phyloP scores from a whole-genome alignment of 2,113 vertebrate genomes.

The Tringa solitaria region DNA sequence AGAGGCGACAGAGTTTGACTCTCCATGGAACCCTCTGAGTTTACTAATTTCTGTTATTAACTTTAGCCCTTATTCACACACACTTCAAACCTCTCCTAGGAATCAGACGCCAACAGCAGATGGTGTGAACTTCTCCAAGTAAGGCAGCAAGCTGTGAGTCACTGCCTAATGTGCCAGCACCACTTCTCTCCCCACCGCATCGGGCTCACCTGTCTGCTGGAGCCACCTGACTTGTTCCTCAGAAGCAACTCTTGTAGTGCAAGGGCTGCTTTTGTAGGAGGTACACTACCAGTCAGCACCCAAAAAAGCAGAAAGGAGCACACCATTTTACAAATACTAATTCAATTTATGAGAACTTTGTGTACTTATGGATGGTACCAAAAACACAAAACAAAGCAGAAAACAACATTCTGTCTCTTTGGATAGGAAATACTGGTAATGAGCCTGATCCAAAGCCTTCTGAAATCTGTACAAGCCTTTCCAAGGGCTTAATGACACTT shows the following conservation, averaged over 20 bases:
- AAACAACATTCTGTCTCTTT: not conserved
- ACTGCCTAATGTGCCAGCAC: not conserved
- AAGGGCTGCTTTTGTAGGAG: not conserved
- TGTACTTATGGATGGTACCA: not conserved
- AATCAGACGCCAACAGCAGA: not conserved
- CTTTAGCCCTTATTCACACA: not conserved
- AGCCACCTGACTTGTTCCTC: not conserved
- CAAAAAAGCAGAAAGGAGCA: not conserved
- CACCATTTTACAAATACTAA: not conserved
- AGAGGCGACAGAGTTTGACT: not conserved
- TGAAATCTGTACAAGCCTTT: not conserved
- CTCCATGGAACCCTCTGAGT: not conserved
- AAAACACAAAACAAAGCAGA: not conserved
- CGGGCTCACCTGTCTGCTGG: not conserved
- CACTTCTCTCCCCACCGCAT: not conserved
- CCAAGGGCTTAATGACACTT: not conserved
- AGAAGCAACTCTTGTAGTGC: not conserved
- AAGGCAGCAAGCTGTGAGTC: not conserved
- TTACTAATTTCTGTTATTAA: not conserved
- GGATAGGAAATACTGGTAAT: not conserved
- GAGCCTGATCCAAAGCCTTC: not conserved
- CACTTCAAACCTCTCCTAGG: not conserved
- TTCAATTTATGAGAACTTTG: not conserved
- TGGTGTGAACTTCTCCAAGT: not conserved
- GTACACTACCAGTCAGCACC: fast-evolving